phyloP scores from a whole-genome alignment of 2,888 invertebrate genomes.

The Synergus gifuensis region DNA sequence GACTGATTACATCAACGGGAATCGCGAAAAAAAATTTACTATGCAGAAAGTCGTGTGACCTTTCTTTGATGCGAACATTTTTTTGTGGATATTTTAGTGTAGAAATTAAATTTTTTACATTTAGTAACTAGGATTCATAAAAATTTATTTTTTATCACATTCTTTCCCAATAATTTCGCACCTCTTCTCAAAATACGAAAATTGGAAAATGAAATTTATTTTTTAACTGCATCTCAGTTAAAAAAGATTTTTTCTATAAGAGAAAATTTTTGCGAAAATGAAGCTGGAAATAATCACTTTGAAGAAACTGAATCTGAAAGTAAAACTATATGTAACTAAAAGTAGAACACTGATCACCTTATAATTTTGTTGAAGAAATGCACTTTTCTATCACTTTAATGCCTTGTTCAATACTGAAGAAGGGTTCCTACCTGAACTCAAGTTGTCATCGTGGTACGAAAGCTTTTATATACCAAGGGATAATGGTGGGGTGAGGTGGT shows the following conservation, averaged over 20 bases:
- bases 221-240: too few relatives aligned
- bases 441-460: conserved; percentile 46
- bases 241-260: too few relatives aligned
- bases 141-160: too few relatives aligned
- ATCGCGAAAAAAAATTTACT: not conserved
- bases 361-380: not conserved
- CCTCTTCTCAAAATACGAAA: too few relatives aligned
- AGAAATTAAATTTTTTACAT: too few relatives aligned
- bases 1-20: not conserved
- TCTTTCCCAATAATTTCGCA: too few relatives aligned
- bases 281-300: not conserved
- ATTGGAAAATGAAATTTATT: too few relatives aligned
- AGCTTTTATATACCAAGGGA: conserved; percentile 53
- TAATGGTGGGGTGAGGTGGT: conserved; percentile 47
- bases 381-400: conserved; percentile 16
- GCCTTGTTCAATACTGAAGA: conserved; percentile 41
- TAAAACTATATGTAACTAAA: not conserved
- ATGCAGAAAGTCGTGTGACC: not conserved
- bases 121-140: too few relatives aligned
- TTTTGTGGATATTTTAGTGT: too few relatives aligned
- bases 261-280: not conserved
- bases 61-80: not conserved
- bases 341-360: conserved; percentile 9
- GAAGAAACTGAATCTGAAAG: not conserved
- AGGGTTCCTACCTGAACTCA: conserved; percentile 52